These are phyloP conservation scores for Poeciliopsis turrubarensis DNA, from an alignment of 2,113 vertebrate genomes.

Conservation along the genomic window DNA sequence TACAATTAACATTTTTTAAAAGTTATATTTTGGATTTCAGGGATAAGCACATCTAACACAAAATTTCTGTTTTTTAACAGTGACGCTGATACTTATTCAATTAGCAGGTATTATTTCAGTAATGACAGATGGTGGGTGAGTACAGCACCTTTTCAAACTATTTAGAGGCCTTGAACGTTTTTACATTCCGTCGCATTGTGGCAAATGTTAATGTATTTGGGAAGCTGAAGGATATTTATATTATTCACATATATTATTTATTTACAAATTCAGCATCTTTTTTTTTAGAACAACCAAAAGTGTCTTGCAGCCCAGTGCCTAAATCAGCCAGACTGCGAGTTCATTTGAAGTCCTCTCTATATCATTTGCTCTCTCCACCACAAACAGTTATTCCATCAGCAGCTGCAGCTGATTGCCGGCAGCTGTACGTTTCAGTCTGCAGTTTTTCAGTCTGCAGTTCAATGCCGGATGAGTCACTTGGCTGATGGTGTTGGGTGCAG, in stretches of 20 bases:
- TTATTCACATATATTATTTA: too few species aligned
- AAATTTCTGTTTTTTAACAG: background rate
- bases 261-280: too few species aligned
- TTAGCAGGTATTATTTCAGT: background rate
- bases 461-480: conserved; percentile 50
- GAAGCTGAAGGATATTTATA: background rate
- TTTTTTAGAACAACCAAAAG: background rate
- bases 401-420: conserved; percentile 38
- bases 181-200: background rate
- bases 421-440: conserved; percentile 42
- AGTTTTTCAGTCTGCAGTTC: conserved; percentile 41
- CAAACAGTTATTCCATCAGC: conserved; percentile 11
- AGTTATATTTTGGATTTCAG: background rate
- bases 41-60: background rate
- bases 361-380: conserved; percentile 2
- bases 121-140: too few species aligned
- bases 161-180: background rate
- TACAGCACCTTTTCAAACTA: background rate
- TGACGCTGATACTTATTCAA: background rate
- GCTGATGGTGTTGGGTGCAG: conserved; percentile 29
- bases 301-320: conserved; percentile 17
- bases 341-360: conserved; percentile 17
- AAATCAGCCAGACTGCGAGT: conserved; percentile 36
- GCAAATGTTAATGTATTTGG: background rate
- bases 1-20: background rate